Evolutionary conservation across 53 echinoderm and acorn worm species (phyloP).

Genomic region (Mesocentrotus franciscanus): DNA sequence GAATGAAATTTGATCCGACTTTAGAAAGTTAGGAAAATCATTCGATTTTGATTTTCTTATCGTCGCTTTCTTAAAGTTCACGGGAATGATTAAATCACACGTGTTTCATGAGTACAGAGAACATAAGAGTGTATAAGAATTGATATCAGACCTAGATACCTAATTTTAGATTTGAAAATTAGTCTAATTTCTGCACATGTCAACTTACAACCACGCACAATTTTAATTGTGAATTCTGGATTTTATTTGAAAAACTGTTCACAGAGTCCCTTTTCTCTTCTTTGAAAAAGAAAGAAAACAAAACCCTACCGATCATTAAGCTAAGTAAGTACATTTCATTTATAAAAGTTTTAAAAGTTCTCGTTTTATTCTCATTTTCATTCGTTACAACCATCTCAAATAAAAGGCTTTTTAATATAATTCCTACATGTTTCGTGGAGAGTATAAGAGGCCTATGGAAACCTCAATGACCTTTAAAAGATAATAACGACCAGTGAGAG

Average conservation of each 20-base stretch:
- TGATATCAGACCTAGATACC: not conserved
- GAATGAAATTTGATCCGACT: slow-evolving; percentile 35
- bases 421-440: not conserved
- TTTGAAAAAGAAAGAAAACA: too few species aligned
- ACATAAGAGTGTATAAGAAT: not conserved
- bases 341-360: too few species aligned
- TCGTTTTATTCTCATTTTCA: too few species aligned
- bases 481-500: not conserved
- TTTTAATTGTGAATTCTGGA: not conserved
- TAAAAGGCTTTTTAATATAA: too few species aligned
- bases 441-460: not conserved
- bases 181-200: not conserved
- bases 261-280: too few species aligned
- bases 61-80: not conserved
- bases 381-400: too few species aligned
- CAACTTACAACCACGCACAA: not conserved
- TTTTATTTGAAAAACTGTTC: not conserved
- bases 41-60: slow-evolving; percentile 35
- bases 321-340: too few species aligned
- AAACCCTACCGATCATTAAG: too few species aligned
- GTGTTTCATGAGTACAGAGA: not conserved
- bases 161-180: not conserved
- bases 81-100: not conserved
- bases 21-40: not conserved
- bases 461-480: not conserved